Evolutionary conservation across 30 jellyfish, hydroid and myxozoan species (phyloP).

Genomic region (Mastigias papua): DNA sequence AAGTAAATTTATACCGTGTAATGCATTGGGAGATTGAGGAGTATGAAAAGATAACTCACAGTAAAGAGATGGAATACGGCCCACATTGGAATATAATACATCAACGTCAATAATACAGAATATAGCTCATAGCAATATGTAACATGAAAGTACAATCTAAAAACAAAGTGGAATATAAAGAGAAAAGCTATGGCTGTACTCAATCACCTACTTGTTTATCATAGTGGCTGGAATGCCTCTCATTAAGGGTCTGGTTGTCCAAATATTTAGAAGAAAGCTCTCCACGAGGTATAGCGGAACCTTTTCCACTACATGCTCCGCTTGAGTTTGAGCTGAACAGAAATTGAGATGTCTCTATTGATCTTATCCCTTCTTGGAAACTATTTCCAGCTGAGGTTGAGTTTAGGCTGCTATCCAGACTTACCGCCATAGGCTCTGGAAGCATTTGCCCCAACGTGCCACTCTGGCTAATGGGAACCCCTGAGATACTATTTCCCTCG

Average conservation of each 20-base stretch:
- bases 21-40: not conserved
- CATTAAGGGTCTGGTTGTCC: not conserved
- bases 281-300: too few relatives aligned
- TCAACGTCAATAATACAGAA: not conserved
- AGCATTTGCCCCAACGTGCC: too few relatives aligned
- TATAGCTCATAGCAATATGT: not conserved
- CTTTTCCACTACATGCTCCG: too few relatives aligned
- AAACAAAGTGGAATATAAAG: not conserved
- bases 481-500: too few relatives aligned
- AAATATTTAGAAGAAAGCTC: too few relatives aligned
- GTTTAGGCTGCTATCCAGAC: too few relatives aligned
- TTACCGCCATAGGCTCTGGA: too few relatives aligned
- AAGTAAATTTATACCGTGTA: not conserved
- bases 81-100: not conserved
- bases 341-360: too few relatives aligned
- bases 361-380: too few relatives aligned
- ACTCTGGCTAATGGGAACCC: too few relatives aligned
- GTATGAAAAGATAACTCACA: not conserved
- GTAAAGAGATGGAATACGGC: not conserved
- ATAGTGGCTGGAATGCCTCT: not conserved
- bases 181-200: not conserved
- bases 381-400: too few relatives aligned
- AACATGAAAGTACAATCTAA: not conserved
- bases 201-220: not conserved
- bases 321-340: too few relatives aligned